Evolutionary conservation across 2,888 invertebrate species (phyloP).

Genomic region (Calameuta pallipes): DNA sequence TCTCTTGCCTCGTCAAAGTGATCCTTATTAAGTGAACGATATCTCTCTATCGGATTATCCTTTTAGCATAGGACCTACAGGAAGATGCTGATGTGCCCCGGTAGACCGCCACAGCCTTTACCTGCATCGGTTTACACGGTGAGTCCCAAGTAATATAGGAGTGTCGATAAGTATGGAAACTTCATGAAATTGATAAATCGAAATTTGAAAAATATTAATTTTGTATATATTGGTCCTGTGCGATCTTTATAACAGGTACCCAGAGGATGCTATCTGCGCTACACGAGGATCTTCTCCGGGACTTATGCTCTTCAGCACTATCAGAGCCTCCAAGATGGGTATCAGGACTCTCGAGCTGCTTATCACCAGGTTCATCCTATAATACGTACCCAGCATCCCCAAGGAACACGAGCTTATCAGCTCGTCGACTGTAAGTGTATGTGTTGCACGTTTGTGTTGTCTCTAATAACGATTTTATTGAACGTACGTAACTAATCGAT

Average conservation of each 20-base stretch:
- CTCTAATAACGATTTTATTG: conserved; percentile 3
- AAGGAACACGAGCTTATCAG: conserved; percentile 33
- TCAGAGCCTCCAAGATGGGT: conserved; percentile 46
- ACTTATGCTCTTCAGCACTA: conserved; percentile 48
- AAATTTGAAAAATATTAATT: background rate
- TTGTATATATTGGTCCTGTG: background rate
- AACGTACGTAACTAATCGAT: background rate
- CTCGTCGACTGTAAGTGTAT: conserved; percentile 54
- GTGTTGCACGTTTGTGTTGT: conserved; percentile 29
- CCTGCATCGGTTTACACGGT: conserved; percentile 51
- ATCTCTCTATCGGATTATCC: background rate
- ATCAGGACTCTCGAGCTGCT: conserved; percentile 45
- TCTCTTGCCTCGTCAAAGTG: background rate
- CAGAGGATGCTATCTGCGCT: conserved; percentile 57
- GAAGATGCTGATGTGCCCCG: conserved; percentile 58
- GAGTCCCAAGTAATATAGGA: conserved; percentile 30
- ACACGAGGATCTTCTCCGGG: conserved; percentile 59
- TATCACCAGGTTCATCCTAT: conserved; percentile 58
- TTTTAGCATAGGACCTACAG: conserved; percentile 49
- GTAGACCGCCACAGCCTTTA: conserved; percentile 55
- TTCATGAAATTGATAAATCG: background rate
- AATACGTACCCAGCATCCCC: conserved; percentile 36
- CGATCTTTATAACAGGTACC: conserved; percentile 44
- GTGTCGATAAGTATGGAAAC: background rate
- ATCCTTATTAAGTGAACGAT: background rate